phyloP scores from a whole-genome alignment of 2,113 vertebrate genomes.

The Grammomys surdaster region DNA sequence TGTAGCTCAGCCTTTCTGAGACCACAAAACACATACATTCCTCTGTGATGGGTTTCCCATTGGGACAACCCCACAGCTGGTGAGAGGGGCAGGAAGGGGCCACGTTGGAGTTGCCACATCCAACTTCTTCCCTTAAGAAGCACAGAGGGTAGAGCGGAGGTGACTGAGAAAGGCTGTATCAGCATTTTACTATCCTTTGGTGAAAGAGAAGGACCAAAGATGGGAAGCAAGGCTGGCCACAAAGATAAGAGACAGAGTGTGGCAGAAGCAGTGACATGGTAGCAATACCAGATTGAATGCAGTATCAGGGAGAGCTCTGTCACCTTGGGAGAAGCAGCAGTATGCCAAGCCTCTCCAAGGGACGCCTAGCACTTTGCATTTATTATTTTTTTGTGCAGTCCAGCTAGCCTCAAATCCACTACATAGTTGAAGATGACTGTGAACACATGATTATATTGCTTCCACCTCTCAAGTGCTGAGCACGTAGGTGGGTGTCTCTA shows the following conservation, averaged over 20 bases:
- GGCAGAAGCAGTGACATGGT: background rate
- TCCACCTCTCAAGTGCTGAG: background rate
- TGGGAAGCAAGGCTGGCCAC: background rate
- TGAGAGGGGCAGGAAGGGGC: background rate
- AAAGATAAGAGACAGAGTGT: background rate
- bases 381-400: no score
- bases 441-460: background rate
- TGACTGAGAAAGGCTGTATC: background rate
- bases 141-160: background rate
- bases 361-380: background rate
- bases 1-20: background rate
- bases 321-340: background rate
- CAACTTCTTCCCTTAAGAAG: background rate
- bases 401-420: background rate
- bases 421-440: background rate
- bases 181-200: accelerated
- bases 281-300: background rate
- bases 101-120: no score
- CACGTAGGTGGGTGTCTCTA: no score
- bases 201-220: background rate
- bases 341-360: background rate
- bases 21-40: background rate
- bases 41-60: background rate
- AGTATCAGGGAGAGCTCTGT: background rate
- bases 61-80: background rate